A percentile compares a stretch with the other conserved stretches of the same genome.
Conservation (phyloP, 2,888 invertebrate genomes). For the Agrenia bidenticulata region DNA sequence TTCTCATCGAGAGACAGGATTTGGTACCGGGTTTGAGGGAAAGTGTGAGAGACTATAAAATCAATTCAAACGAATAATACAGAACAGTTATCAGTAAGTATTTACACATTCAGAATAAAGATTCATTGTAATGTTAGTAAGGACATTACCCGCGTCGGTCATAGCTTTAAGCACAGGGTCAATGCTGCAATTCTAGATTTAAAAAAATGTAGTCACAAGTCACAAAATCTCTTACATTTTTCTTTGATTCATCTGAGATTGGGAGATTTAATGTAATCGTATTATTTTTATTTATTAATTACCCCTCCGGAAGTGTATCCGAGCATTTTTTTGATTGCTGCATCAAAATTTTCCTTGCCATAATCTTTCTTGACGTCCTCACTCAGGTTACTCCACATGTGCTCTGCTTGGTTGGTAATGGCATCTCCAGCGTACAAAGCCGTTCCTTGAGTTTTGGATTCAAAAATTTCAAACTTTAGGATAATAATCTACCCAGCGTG, state of each 20-base stretch:
- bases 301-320: slow-evolving; percentile 74
- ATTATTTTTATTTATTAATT: too few relatives aligned
- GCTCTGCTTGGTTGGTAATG: slow-evolving; percentile 57
- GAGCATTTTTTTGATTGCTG: slow-evolving; percentile 74
- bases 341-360: slow-evolving; percentile 80
- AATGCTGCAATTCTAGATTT: slow-evolving; percentile 70
- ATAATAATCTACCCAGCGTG: not conserved
- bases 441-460: slow-evolving; percentile 27
- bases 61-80: slow-evolving; percentile 52
- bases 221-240: not conserved
- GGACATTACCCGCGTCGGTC: slow-evolving; percentile 6
- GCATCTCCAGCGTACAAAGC: slow-evolving; percentile 49
- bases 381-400: slow-evolving; percentile 77
- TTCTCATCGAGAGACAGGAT: slow-evolving; percentile 77
- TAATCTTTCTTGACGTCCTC: slow-evolving; percentile 75
- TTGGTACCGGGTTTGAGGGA: slow-evolving; percentile 79
- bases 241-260: not conserved
- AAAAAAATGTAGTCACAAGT: slow-evolving; percentile 35
- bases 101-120: not conserved
- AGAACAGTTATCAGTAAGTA: not conserved
- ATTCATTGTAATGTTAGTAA: not conserved
- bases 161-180: slow-evolving; percentile 73
- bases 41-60: slow-evolving; percentile 78
- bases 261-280: not conserved
- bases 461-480: not conserved